A percentile compares a stretch with the other conserved stretches of the same genome.
Conservation (phyloP, 2,113 vertebrate genomes). For the Charina bottae region DNA sequence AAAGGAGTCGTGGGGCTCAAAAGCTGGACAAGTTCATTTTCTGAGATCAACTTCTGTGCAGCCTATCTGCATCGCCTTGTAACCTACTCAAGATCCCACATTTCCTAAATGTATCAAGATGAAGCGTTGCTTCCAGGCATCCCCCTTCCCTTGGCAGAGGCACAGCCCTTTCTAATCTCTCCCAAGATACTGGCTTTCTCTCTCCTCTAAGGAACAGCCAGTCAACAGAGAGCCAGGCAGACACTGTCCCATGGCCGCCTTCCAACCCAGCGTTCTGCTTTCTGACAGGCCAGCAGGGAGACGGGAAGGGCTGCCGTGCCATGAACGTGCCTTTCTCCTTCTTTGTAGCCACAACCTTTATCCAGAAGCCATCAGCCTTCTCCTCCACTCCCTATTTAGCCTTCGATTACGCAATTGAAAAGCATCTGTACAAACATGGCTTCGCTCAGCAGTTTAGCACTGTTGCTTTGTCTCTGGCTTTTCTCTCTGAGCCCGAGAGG, state of each 20-base stretch:
- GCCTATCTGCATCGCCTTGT: not conserved
- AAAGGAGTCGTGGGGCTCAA: not conserved
- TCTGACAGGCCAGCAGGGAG: not conserved
- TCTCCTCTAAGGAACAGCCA: not conserved
- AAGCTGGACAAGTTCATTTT: not conserved
- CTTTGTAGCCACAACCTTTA: not conserved
- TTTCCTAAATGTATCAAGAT: not conserved
- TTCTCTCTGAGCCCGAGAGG: not conserved
- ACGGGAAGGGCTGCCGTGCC: not conserved
- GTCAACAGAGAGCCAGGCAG: not conserved
- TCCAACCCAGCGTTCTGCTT: not conserved
- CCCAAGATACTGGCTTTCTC: not conserved
- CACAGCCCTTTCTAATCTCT: not conserved
- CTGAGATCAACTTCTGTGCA: not conserved
- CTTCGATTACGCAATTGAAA: not conserved
- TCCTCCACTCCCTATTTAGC: not conserved
- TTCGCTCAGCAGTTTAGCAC: not conserved
- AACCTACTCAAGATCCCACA: not conserved
- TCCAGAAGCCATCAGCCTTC: not conserved
- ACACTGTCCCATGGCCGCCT: not conserved
- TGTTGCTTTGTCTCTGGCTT: not conserved
- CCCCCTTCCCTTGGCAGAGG: not conserved
- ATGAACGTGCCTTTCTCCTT: not conserved
- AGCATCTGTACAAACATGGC: not conserved
- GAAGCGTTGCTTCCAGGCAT: not conserved